A percentile compares a stretch with the other conserved stretches of the same genome.
These are phyloP conservation scores for Bombus superbus DNA, from an alignment of 1,140 invertebrate species.

Conservation along the genomic window DNA sequence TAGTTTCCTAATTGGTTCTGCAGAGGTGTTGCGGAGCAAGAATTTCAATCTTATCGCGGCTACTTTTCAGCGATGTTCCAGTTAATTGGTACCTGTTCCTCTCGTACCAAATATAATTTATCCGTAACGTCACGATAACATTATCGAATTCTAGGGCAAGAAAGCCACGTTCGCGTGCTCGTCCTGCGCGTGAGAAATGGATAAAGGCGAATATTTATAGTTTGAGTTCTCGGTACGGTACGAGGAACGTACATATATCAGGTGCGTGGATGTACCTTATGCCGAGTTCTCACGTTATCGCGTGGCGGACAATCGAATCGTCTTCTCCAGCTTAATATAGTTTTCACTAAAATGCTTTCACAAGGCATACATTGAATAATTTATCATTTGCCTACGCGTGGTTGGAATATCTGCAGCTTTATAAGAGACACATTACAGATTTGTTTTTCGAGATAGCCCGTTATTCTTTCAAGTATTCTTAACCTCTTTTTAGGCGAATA, in stretches of 20 bases:
- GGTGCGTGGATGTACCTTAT: slow-evolving; percentile 61
- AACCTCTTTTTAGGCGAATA: too few relatives aligned
- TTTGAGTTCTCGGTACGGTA: slow-evolving; percentile 50
- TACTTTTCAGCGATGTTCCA: slow-evolving; percentile 2
- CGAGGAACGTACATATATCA: slow-evolving; percentile 42
- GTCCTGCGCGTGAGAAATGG: slow-evolving; percentile 46
- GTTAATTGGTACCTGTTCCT: slow-evolving; percentile 36
- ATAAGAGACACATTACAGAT: background rate
- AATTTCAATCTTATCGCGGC: background rate
- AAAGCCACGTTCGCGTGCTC: slow-evolving; percentile 25
- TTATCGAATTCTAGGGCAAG: slow-evolving; percentile 41
- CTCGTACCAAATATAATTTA: slow-evolving; percentile 42
- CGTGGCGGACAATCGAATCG: slow-evolving; percentile 56
- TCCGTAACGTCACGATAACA: slow-evolving; percentile 35
- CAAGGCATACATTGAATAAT: background rate
- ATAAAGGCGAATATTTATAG: slow-evolving; percentile 66
- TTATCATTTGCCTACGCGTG: background rate
- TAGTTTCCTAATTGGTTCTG: background rate
- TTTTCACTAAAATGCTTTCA: slow-evolving; percentile 19
- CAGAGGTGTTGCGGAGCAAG: background rate
- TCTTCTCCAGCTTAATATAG: slow-evolving; percentile 46
- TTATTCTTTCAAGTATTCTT: too few relatives aligned
- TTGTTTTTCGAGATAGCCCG: too few relatives aligned
- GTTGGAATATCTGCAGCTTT: background rate
- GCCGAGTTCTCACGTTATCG: slow-evolving; percentile 68